Base-by-base conservation (phyloP, 2,113 vertebrate genomes). In the Prochilodus magdalenae region DNA sequence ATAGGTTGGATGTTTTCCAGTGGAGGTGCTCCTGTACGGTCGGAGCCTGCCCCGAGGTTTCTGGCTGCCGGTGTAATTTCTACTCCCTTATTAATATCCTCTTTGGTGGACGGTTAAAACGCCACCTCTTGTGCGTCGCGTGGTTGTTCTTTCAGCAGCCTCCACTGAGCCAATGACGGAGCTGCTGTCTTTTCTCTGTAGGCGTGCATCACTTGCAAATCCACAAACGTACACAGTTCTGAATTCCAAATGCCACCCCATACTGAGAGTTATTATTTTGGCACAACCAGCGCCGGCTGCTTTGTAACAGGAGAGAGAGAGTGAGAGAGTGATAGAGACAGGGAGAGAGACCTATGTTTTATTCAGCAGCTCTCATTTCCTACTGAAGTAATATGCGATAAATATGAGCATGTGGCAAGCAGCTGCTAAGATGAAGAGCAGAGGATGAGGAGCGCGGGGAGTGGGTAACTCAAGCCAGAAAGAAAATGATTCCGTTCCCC, bases 301-400 rank as follows among this genome's bases (percentile, higher is more conserved):
- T 91, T 92, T 93, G 91, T 91, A 92, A 94, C 92, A 92, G 92
- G 90, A 24, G 88, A 87, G 78, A 89, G 82, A 90, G 90, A 91
- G 88, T 86, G 88, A 90, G 91, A 83, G 91, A 90, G 89, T 84
- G 88, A 89, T 79, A 87, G 90, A 93, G 89, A 89, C 91, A 55
- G 88, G 86, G 84, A 86, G 62, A 40, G 60, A 36, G 20, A 44
- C 40, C 40, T 82, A 92, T 92, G 92, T 92, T 91, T 92, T 92
- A 94, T 93, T 93, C 92, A 93, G 91, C 85, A 86, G 89, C 89
- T 87, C 88, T 93, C 91, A 92, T 92, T 93, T 93, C 91, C 89
- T 81, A 82, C 89, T 87, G 89, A 91, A 90, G 92, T 92, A 90
- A 93, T 91, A 90, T 87, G 87, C 90, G 92, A 93, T 93, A 93